Base-by-base conservation (phyloP, 1,140 invertebrate species). In the Hydropsyche tenuis region DNA sequence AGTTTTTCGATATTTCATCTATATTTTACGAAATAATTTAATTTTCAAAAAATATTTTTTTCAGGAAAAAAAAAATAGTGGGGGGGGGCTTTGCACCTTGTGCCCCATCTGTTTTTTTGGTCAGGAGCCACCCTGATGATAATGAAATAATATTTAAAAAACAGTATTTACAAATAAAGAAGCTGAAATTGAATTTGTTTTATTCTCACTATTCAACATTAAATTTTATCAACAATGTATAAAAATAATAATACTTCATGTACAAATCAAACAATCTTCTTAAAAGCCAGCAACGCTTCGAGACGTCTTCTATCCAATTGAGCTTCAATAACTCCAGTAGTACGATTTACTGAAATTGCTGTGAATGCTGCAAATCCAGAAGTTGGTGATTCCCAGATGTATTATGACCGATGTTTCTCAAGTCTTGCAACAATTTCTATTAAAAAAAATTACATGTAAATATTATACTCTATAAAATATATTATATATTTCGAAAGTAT, bases 291-390 rank as follows among this genome's bases (percentile, higher is more conserved):
- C 81, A 0, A 83, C 78, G 73, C 87, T 87, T 70, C 87, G 5
- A 78, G 22, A 65, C 84, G 74, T 78, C 83, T 74, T 76, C 79
- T 73, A 80, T 86, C 79, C 25, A 83, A 83, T 78, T 83, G 75
- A 1, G 84, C 84, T 9, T 84, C 77, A 0, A 84, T 75, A 9
- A 73, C 72, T 5, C 83, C 81, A 20, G 82, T 80, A 1, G 48
- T 23, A 22, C 83, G 81, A 25, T 84, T 78, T 0, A 79, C 73
- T 0, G 82, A 82, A 5, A 84, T 82, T 37, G 83, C 86, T 0
- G 85, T 82, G 69, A 87, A 80, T 0, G 87, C 85, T 1, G 87
- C 85, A 74, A 85, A 87, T 1, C 85, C 86, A 27, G 83, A 84
- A 5, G 84, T 85, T 0, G 77, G 79, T 0, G 80, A 77, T 5